Base-by-base conservation (phyloP, 2,888 invertebrate genomes). In the Amaurobius ferox region DNA sequence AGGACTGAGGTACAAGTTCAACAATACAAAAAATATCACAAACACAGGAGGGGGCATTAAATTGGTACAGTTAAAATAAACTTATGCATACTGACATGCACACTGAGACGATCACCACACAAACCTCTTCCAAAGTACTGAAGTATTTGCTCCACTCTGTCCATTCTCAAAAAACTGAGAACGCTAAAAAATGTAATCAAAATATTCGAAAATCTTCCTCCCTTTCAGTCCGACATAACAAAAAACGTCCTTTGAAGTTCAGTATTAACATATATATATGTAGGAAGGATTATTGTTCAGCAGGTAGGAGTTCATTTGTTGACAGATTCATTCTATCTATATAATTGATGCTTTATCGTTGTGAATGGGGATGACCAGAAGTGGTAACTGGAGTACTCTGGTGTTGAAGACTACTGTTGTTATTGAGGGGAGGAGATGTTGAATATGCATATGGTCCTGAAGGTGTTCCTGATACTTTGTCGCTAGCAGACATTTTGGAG, bases 401-500 rank as follows among this genome's bases (percentile, higher is more conserved):
- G 26, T 78, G 77, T 19, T 68, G 85, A 30, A 86, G 44, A 32
- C 40, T 87, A 61, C 80, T 87, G 48, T 80, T 87, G 68, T 80
- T 87, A 40, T 87, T 80, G n/a, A 85, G 48, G 23, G 85, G 78
- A 26, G 86, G 77, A 0, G 80, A 83, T 40, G 81, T 83, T 32
- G 83, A 87, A 44, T 79, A 83, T 23, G 76, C 30, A 40, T 61
- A 74, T 23, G 78, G 73, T 1, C 68, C 73, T 9, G 79, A 44
- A 2, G 88, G 73, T n/a, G 86, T 70, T 32, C 77, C 79, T 16
- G 80, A 30, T 39, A 87, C 74, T 76, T 87, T 88, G 11, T 88
- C 88, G 1, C 93, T 94, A 76, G 96, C 95, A 29, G 96, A 96
- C 93, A 97, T 93, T 91, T 96, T 95, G 13, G 96, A 96, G 91